Percentiles rank a stretch among this genome's conserved stretches.
Evolutionary conservation across 2,888 invertebrate genomes (phyloP).

Genomic region (Ceramica pisi): DNA sequence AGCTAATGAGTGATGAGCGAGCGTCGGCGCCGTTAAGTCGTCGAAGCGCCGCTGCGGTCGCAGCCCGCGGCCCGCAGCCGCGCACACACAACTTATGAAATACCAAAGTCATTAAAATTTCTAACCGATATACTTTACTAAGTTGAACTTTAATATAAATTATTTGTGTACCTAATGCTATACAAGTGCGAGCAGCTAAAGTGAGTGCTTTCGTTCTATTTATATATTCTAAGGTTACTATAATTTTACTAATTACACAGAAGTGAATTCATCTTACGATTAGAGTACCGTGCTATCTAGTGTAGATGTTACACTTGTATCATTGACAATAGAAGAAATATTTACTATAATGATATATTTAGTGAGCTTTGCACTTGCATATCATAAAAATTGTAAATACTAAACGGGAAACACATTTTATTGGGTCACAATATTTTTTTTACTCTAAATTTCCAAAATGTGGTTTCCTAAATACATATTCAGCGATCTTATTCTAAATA

Average conservation of each 20-base stretch:
- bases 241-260: slow-evolving; percentile 75
- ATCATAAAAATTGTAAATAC: slow-evolving; percentile 89
- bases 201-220: slow-evolving; percentile 82
- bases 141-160: slow-evolving; percentile 85
- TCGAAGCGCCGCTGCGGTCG: slow-evolving; percentile 47
- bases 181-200: slow-evolving; percentile 90
- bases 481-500: slow-evolving; percentile 57
- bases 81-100: slow-evolving; percentile 78
- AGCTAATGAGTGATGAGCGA: slow-evolving; percentile 67
- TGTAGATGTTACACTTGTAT: slow-evolving; percentile 80
- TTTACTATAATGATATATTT: slow-evolving; percentile 78
- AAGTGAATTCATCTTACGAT: slow-evolving; percentile 72
- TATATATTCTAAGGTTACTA: slow-evolving; percentile 81
- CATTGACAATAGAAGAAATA: slow-evolving; percentile 78
- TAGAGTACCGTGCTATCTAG: slow-evolving; percentile 77
- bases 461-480: slow-evolving; percentile 56
- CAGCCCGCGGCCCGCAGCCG: slow-evolving; percentile 30
- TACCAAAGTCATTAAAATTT: slow-evolving; percentile 90
- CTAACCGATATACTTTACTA: slow-evolving; percentile 87
- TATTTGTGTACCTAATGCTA: slow-evolving; percentile 85
- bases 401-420: slow-evolving; percentile 77
- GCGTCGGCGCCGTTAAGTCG: slow-evolving; percentile 63
- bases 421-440: slow-evolving; percentile 66
- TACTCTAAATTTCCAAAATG: slow-evolving; percentile 47
- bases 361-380: slow-evolving; percentile 91